phyloP scores from a whole-genome alignment of 2,888 invertebrate species.

The Beris chalybata region DNA sequence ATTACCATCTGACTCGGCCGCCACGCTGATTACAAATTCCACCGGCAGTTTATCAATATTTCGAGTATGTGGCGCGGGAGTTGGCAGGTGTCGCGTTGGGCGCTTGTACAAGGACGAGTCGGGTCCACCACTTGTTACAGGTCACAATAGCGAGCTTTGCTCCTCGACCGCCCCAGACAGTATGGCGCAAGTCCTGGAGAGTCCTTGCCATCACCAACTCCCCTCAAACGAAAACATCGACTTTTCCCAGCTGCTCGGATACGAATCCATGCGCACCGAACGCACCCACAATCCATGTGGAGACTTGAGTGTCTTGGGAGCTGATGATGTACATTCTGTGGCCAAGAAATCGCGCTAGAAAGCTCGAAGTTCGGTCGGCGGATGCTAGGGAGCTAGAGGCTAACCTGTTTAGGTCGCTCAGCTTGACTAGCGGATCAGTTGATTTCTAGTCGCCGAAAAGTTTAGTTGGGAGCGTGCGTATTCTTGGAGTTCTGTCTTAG shows the following conservation, averaged over 20 bases:
- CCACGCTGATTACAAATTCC: too few species aligned
- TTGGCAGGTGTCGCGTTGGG: constrained; percentile 1
- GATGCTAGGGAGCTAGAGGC: constrained; percentile 5
- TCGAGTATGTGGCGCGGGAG: too few species aligned
- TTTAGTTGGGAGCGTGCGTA: constrained; percentile 21
- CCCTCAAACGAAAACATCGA: constrained; percentile 19
- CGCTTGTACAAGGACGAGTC: constrained; percentile 1
- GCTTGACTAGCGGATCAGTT: constrained; percentile 23
- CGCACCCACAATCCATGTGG: constrained; percentile 14
- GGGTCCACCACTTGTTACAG: constrained; percentile 26
- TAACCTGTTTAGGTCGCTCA: not conserved
- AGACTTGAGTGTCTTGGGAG: constrained; percentile 4
- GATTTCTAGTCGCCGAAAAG: constrained; percentile 28
- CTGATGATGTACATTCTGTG: too few species aligned
- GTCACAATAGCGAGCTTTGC: constrained; percentile 15
- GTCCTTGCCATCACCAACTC: not conserved
- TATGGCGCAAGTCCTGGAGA: constrained; percentile 17
- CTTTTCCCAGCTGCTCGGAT: not conserved
- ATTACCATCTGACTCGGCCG: constrained; percentile 7
- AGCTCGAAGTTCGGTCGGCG: constrained; percentile 15
- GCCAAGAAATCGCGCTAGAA: not conserved
- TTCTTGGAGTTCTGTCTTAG: not conserved
- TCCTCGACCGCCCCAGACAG: constrained; percentile 1
- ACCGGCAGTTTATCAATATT: too few species aligned
- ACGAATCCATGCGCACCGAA: constrained; percentile 10